Evolutionary conservation across 2,797 vertebrate genomes (phyloP).

Genomic region (Euthynnus affinis): DNA sequence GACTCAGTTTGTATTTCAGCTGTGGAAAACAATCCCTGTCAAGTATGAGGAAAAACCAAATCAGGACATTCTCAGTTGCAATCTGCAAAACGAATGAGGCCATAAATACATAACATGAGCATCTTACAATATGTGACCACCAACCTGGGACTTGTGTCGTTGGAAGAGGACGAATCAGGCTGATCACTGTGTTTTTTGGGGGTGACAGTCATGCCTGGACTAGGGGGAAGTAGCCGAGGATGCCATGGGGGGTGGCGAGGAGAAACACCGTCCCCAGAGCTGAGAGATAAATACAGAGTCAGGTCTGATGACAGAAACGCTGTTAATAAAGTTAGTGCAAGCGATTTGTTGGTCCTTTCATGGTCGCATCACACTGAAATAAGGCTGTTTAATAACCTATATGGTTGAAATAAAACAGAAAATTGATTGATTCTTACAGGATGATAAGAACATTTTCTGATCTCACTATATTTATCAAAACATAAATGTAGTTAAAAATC

Average conservation of each 20-base stretch:
- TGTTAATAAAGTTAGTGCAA: too few relatives aligned
- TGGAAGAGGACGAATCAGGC: conserved; percentile 48
- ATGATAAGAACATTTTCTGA: not conserved
- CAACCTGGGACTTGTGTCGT: conserved; percentile 59
- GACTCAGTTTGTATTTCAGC: not conserved
- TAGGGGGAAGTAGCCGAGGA: conserved; percentile 7
- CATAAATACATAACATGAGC: not conserved
- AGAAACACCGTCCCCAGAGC: conserved; percentile 55
- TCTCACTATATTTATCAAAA: too few relatives aligned
- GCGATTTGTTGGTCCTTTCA: too few relatives aligned
- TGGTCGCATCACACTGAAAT: too few relatives aligned
- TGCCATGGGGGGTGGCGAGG: conserved; percentile 50
- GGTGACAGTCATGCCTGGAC: conserved; percentile 70
- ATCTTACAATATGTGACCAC: conserved; percentile 37
- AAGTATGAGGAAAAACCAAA: conserved; percentile 6
- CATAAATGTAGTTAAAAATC: not conserved
- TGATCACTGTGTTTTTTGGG: conserved; percentile 40
- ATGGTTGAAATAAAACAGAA: not conserved
- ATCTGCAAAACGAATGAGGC: not conserved
- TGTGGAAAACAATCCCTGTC: not conserved
- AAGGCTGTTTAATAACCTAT: too few relatives aligned
- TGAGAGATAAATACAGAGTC: conserved; percentile 14
- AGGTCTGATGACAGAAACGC: too few relatives aligned
- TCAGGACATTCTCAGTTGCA: not conserved
- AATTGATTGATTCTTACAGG: not conserved